A percentile compares a stretch with the other conserved stretches of the same genome.
These are phyloP conservation scores for Tarsius wallacei DNA, from an alignment of 2,797 vertebrate genomes.

Conservation along the genomic window DNA sequence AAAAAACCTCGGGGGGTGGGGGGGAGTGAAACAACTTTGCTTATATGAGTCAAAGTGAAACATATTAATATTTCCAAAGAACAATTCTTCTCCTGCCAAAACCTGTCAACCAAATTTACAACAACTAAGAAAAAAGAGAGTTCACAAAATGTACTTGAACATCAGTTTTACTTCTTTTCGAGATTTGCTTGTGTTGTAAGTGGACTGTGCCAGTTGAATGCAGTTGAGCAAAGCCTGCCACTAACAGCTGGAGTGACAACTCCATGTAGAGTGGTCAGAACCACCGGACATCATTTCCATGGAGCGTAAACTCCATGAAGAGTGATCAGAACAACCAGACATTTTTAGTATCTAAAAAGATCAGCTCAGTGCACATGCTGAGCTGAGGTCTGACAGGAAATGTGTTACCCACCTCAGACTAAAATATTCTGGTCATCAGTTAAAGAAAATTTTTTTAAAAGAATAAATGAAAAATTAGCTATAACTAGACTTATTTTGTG, in stretches of 20 bases:
- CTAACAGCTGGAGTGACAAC: fast-evolving
- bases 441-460: not conserved
- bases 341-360: not conserved
- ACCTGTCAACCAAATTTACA: not conserved
- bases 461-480: not conserved
- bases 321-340: not conserved
- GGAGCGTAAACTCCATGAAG: fast-evolving
- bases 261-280: not conserved
- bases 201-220: not conserved
- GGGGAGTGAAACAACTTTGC: not conserved
- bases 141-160: not conserved
- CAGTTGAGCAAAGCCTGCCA: not conserved
- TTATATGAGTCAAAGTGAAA: not conserved
- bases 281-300: not conserved
- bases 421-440: not conserved
- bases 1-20: not conserved
- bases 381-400: not conserved
- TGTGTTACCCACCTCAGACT: not conserved
- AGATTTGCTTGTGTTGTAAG: not conserved
- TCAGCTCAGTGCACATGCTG: fast-evolving
- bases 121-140: not conserved
- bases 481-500: not conserved
- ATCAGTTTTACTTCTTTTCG: not conserved
- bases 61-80: slow-evolving; percentile 7
- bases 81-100: not conserved